Base-by-base conservation (phyloP, 2,888 invertebrate species). In the Drosophila neonasuta region DNA sequence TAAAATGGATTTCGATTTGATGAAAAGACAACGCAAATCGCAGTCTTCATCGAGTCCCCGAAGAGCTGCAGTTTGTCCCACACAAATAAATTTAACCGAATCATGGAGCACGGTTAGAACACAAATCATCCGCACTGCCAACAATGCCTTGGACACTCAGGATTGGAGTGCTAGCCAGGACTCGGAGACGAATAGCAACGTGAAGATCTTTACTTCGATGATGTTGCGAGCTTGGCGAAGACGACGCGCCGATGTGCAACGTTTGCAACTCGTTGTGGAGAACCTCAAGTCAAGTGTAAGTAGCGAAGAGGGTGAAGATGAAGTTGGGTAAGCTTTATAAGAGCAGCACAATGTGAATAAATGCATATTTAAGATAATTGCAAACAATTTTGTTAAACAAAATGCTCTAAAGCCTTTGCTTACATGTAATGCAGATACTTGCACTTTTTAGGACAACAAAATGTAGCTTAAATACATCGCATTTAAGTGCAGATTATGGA, bases 221-320 rank as follows among this genome's bases (percentile, higher is more conserved):
- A 86, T 90, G 84, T 48, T 90, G 24, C 79, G 88, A 54, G 85
- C 89, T 3, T 90, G 90, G 90, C 88, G 90, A 0, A 79, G 78
- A 9, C 61, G 89, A 6, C 79, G 88, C 1, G 78, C 79, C 2
- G 89, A 90, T 34, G 87, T 89, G 2, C 77, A 68, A 3, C 54
- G 73, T 13, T 56, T 90, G 30, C 72, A 71, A 15, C 55, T 75
- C 2, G 71, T 76, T 1, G 58, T 89, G 0, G 75, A 82, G 1
- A 58, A 69, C 1, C 64, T 89, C 0, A 79, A 86, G 52, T 64
- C 52, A 15, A 67, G 62, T 8, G 90, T 90, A 62, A 76, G 82
- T 77, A 39, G 0, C 3, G 7, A 9, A 17, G 9, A 0, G 24
- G 0, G 24, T 24, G 24, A 24, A 24, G 1, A 1, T 24, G 1